These are phyloP conservation scores for Coregonus suidteri DNA, from an alignment of 2,797 vertebrate genomes.

Conservation along the genomic window DNA sequence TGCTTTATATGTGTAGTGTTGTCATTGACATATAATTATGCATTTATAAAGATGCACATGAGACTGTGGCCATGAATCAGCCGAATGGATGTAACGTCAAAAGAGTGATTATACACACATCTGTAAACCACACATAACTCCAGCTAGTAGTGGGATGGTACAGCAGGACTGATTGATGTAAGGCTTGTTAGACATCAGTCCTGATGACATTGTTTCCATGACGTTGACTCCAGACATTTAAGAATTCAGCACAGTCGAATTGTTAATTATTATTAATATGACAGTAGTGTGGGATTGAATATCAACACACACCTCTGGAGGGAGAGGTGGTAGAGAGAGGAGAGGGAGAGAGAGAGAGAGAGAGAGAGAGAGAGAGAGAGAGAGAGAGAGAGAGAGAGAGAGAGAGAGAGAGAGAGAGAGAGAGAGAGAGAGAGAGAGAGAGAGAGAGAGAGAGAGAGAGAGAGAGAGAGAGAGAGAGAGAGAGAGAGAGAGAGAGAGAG, in stretches of 20 bases:
- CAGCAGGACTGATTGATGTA: constrained; percentile 15
- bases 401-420: no score
- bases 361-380: no score
- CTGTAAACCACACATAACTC: background rate
- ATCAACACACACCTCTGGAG: constrained; percentile 59
- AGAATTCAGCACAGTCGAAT: constrained; percentile 28
- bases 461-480: no score
- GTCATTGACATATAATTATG: constrained; percentile 15
- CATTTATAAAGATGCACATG: background rate
- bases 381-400: constrained; percentile 22
- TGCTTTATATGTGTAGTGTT: background rate
- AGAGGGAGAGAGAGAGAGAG: constrained; percentile 12
- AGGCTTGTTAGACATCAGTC: constrained; percentile 24
- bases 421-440: background rate
- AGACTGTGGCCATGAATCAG: constrained; percentile 20
- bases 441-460: background rate
- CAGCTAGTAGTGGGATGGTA: background rate
- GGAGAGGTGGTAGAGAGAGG: constrained; percentile 26
- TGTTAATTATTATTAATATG: constrained; percentile 72
- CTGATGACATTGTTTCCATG: constrained; percentile 18
- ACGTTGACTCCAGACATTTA: constrained; percentile 44
- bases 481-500: constrained; percentile 22
- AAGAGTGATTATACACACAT: background rate
- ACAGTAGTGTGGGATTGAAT: constrained; percentile 54
- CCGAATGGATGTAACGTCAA: constrained; percentile 25